Evolutionary conservation across 2,888 invertebrate species (phyloP).

Genomic region (Sphinx pinastri): DNA sequence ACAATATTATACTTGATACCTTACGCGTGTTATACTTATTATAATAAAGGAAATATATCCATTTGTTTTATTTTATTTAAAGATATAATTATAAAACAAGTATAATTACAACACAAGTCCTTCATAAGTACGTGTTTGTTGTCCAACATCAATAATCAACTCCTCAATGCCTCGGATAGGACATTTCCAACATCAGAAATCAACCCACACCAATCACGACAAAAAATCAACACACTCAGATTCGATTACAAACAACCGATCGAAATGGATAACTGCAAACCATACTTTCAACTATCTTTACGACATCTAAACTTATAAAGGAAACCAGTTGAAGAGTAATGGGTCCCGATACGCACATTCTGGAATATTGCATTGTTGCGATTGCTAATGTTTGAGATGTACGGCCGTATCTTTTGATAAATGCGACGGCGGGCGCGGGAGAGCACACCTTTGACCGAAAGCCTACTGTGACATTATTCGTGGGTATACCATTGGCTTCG

Average conservation of each 20-base stretch:
- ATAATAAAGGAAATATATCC: no score
- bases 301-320: conserved; percentile 76
- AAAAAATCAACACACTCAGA: conserved; percentile 55
- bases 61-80: no score
- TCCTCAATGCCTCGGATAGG: no score
- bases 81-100: no score
- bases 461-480: conserved; percentile 52
- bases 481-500: conserved; percentile 44
- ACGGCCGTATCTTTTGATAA: conserved; percentile 63
- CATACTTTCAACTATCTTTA: conserved; percentile 71
- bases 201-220: conserved; percentile 39
- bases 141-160: no score
- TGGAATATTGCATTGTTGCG: conserved; percentile 68
- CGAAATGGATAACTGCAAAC: conserved; percentile 62
- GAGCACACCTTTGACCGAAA: conserved; percentile 56
- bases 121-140: no score
- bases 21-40: no score
- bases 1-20: no score
- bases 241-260: conserved; percentile 68
- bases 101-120: no score
- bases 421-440: conserved; percentile 54
- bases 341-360: conserved; percentile 74
- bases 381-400: conserved; percentile 62
- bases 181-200: background rate
- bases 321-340: conserved; percentile 74